A percentile compares a stretch with the other conserved stretches of the same genome.
phyloP scores from a whole-genome alignment of 2,113 vertebrate genomes.

The Rana temporaria region DNA sequence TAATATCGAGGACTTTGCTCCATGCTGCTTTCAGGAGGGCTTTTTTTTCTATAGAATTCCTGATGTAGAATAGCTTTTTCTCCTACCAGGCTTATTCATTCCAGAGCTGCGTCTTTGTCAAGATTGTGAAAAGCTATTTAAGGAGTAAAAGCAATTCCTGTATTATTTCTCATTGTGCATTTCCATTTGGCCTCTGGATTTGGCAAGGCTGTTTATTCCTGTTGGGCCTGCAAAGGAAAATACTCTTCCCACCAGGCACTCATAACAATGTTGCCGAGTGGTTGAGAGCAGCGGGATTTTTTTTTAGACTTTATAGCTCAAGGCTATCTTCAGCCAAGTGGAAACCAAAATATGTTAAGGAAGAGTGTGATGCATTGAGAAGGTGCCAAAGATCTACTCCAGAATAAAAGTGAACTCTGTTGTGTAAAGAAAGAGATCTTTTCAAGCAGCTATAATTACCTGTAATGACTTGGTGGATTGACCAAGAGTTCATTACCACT shows the following conservation, averaged over 20 bases:
- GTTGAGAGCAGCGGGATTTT: slow-evolving; percentile 9
- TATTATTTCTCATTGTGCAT: slow-evolving; percentile 17
- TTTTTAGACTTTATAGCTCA: not conserved
- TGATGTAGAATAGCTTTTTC: not conserved
- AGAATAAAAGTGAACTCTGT: no score
- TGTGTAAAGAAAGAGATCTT: no score
- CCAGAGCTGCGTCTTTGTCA: slow-evolving; percentile 9
- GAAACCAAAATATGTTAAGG: not conserved
- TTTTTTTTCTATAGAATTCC: slow-evolving; percentile 10
- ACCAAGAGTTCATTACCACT: no score
- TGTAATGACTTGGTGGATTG: no score
- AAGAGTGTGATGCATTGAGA: no score
- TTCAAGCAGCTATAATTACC: no score
- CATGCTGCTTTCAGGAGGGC: slow-evolving; percentile 23
- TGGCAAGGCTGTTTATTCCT: slow-evolving; percentile 35
- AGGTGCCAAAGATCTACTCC: no score
- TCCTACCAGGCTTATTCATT: slow-evolving; percentile 17
- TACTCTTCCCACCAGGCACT: not conserved
- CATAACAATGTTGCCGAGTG: slow-evolving; percentile 16
- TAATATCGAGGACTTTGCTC: slow-evolving; percentile 27
- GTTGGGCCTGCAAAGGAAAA: slow-evolving; percentile 31
- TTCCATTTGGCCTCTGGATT: slow-evolving; percentile 36
- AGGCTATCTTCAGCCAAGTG: not conserved
- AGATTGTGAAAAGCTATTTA: slow-evolving; percentile 14
- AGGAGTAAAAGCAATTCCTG: slow-evolving; percentile 19